Conservation (phyloP, 2,113 vertebrate species). For the Phrynosoma blainvillii region DNA sequence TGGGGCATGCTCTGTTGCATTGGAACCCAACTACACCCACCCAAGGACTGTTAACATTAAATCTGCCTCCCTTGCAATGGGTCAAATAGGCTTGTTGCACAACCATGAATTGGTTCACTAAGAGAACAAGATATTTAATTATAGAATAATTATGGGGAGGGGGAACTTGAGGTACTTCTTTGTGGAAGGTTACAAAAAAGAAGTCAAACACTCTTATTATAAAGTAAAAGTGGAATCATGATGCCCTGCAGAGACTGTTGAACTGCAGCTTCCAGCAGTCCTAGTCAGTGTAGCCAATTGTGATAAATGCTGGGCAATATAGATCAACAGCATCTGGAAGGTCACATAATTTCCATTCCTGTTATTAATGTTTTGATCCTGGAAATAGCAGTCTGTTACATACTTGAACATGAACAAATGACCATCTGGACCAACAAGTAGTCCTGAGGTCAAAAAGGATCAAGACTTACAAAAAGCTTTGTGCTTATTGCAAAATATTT, state of each 20-base stretch:
- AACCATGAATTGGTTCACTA: not conserved
- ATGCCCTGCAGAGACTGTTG: too few species aligned
- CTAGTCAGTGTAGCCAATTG: too few species aligned
- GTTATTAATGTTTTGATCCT: not conserved
- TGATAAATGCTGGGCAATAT: too few species aligned
- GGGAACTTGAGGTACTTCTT: not conserved
- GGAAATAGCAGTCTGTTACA: not conserved
- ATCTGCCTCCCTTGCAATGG: not conserved
- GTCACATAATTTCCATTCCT: too few species aligned
- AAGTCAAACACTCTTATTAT: not conserved
- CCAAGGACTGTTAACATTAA: not conserved
- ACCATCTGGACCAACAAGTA: too few species aligned
- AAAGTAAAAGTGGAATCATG: not conserved
- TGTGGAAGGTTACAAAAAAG: conserved; percentile 1
- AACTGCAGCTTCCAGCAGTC: too few species aligned
- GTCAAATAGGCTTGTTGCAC: not conserved
- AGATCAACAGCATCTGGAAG: too few species aligned
- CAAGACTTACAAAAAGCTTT: too few species aligned
- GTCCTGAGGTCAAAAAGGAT: too few species aligned
- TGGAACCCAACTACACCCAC: conserved; percentile 1
- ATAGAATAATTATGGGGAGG: not conserved
- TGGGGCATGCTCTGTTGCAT: not conserved
- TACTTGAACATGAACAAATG: too few species aligned
- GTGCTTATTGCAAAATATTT: too few species aligned
- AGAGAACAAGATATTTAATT: conserved; percentile 20